Base-by-base conservation (phyloP, 2,113 vertebrate genomes). In the Sinocyclocheilus rhinocerous region DNA sequence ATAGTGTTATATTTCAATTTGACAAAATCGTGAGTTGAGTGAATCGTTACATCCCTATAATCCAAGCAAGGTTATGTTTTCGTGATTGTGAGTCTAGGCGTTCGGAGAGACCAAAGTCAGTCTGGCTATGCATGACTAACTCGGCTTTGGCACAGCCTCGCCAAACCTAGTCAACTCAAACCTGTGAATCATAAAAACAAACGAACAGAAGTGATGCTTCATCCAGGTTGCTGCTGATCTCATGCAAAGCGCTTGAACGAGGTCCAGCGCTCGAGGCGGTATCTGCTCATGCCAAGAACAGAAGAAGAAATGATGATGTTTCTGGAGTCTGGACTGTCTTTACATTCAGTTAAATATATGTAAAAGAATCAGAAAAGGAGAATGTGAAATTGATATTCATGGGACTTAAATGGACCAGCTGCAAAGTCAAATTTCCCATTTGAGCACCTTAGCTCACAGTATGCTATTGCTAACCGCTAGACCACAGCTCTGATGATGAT, bases 111-210 rank as follows among this genome's bases (percentile, higher is more conserved):
- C 63, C 55, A n/a, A 77, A 83, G 75, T 76, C n/a, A 73, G 82
- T 52, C 86, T 84, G 72, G 69, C 36, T 80, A n/a, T 42, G n/a
- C 26, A 78, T 87, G 82, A 87, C 76, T 84, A 87, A 87, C 36
- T 45, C 22, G 1, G 57, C 75, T 67, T 75, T 69, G 65, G 75
- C 63, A 48, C 24, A 72, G 55, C 55, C 39, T 73, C 16, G 2
- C 26, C 67, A 45, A 73, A 76, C 65, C 16, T 33, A 70, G 75
- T 83, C 81, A 61, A 20, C n/a, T 85, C n/a, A 24, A 82, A 36
- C 50, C 52, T 65, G 24, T 85, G 86, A 87, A 87, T 87, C 87
- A 87, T 76, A 55, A 84, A 85, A 85, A 85, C 87, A 87, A 85
- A 52, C 3, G 69, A 87, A 73, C 82, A 84, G 86, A 87, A 85